Evolutionary conservation across 2,888 invertebrate genomes (phyloP), one percentile per base, ranked within the genome.

Genomic region (Isotomurus palustris): DNA sequence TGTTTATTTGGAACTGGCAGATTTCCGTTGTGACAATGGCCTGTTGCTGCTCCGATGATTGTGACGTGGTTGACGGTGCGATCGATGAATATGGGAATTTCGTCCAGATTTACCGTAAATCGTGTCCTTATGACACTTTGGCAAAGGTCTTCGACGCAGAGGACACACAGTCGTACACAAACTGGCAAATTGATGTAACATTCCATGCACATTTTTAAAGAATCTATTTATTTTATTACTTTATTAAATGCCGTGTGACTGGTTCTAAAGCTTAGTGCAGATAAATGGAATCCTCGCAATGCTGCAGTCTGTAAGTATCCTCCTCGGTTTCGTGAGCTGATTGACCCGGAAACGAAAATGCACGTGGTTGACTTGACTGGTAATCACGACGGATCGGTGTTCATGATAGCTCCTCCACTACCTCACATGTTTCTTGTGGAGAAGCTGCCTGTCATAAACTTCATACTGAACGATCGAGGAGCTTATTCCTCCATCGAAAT

Each of bases 401-500:
- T 40, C 54, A 60, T 60, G 60, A 44, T 47, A 1, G 57, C 57
- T 40, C 60, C 60, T 19, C 53, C 56, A 1, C 44, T 54, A 41
- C 29, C 53, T 17, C 36, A 41, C 14, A 27, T 12, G 14, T 35
- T 12, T 5, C 49, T 60, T 10, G 49, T 44, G 25, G 57, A 57
- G 24, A 47, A 50, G 25, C 38, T 57, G 35, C 57, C 60, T 19
- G 45, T 38, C 22, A 27, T 60, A 1, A 60, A 57, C n/a, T 38
- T 60, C 36, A 27, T 60, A 1, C 53, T 60, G 57, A 57, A 27
- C 10, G 60, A 60, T 28, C 44, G 57, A 43, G 50, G 45, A n/a
- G 56, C 57, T 28, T 60, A 60, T 19, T 41, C 60, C 10, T 57
- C 57, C 19, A 55, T 60, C 6, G 60, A 60, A 38, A 53, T 60